Evolutionary conservation across 2,113 vertebrate genomes (phyloP), one percentile per base, ranked within the genome.

Genomic region (Ageneiosus marmoratus): DNA sequence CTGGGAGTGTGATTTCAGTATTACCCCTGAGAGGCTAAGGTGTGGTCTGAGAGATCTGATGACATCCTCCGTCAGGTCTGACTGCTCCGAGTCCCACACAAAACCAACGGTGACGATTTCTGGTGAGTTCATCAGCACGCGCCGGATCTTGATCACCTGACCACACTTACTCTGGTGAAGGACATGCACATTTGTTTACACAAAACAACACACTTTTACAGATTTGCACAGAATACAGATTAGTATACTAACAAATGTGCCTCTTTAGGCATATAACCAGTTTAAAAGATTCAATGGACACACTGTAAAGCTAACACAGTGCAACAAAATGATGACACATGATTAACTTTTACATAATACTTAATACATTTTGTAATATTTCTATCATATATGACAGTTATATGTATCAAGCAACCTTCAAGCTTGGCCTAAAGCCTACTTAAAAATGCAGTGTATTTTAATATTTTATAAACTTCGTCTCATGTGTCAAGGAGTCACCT

Each of bases 31-130:
- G 82, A 99, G 95, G 89, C 95, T 93, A 50, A 99, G 94, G 0
- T 95, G 95, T 0, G 96, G 96, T 18, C 95, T 94, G 55, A 99
- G 91, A 51, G 95, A 95, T 70, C 95, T 90, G 87, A 98, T 93
- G 78, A 99, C 95, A 63, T 98, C 97, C 79, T 97, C 96, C 0
- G 96, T 98, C 63, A 98, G 93, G 85, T 99, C 97, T 3, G 97
- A 99, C 88, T 99, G 96, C 79, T 98, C 97, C 0, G 97, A 96
- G 83, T 99, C 97, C 97, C 97, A 99, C 20, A 99, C 97, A 60
- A 99, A 94, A 69, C 97, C 97, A 0, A 99, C 96, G 0, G 96
- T 98, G 53, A 99, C 97, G 29, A 99, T 97, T 92, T 98, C 96
- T 0, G 97, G 97, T 77, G 96, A 97, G 88, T 98, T 99, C 97